Evolutionary conservation across 1,140 invertebrate genomes (phyloP).

Genomic region (Oryctes rhinoceros): DNA sequence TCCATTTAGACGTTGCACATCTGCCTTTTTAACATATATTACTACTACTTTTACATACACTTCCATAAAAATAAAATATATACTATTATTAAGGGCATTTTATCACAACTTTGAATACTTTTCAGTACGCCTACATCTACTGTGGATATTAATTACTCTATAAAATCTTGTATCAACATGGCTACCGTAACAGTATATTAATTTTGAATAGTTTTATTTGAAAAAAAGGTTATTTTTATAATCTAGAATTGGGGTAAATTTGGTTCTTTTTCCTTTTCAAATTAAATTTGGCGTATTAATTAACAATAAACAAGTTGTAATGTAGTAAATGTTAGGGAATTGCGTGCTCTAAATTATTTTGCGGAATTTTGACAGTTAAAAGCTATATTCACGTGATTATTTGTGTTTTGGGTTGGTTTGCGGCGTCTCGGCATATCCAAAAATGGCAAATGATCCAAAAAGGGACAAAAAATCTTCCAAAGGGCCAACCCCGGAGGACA

Average conservation of each 20-base stretch:
- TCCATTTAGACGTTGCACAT: constrained; percentile 20
- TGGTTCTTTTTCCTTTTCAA: neutral
- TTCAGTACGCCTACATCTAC: constrained; percentile 46
- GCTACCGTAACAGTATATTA: constrained; percentile 36
- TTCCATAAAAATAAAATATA: constrained; percentile 28
- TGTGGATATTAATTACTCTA: constrained; percentile 48
- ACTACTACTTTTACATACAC: neutral
- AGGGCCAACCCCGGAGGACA: constrained; percentile 75
- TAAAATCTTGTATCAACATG: constrained; percentile 48
- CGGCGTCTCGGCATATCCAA: constrained; percentile 46
- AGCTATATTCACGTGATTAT: neutral
- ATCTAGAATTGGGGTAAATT: neutral
- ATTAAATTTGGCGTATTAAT: neutral
- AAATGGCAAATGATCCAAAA: constrained; percentile 61
- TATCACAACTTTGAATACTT: constrained; percentile 31
- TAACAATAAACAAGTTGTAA: neutral
- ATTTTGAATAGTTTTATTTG: constrained; percentile 29
- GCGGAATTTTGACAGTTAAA: neutral
- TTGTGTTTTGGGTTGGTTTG: constrained; percentile 12
- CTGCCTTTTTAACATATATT: neutral
- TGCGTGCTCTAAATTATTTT: neutral
- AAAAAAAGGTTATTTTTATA: constrained; percentile 29
- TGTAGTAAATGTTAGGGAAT: neutral
- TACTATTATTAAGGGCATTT: constrained; percentile 33
- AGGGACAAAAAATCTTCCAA: constrained; percentile 62